Percentiles rank a stretch among this genome's conserved stretches.
These are phyloP conservation scores for Cyprinodon diabolis DNA, from an alignment of 2,797 vertebrate species.

Conservation along the genomic window DNA sequence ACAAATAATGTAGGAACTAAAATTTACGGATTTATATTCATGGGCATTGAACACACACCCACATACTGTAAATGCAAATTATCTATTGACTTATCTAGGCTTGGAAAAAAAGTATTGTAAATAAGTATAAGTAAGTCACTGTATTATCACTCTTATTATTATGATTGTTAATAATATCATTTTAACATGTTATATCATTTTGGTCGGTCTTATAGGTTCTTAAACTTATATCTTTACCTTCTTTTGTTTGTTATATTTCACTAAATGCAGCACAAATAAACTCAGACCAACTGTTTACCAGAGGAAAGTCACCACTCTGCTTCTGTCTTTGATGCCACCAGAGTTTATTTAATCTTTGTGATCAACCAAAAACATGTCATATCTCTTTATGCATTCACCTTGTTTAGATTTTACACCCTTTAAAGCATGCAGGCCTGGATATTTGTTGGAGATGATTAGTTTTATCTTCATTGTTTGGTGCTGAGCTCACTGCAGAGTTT, in stretches of 20 bases:
- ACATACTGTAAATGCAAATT: too few species aligned
- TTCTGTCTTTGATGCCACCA: neutral
- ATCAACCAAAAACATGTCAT: conserved; percentile 3
- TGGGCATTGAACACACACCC: too few species aligned
- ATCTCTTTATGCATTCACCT: neutral
- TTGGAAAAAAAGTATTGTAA: too few species aligned
- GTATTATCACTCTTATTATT: too few species aligned
- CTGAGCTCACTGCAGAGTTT: neutral
- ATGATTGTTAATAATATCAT: neutral
- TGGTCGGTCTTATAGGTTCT: too few species aligned
- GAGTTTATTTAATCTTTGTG: neutral
- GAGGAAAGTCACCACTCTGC: neutral
- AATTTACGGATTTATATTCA: too few species aligned
- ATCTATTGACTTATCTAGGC: too few species aligned
- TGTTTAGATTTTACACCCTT: neutral
- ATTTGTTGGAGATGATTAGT: neutral
- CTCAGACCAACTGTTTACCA: neutral
- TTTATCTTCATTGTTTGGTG: conserved; percentile 3
- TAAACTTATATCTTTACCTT: too few species aligned
- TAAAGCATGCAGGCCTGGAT: neutral
- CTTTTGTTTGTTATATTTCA: neutral
- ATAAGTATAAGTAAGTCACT: too few species aligned
- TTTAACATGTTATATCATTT: too few species aligned
- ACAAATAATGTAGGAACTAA: too few species aligned
- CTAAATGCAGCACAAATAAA: neutral